Percentiles rank a stretch among this genome's conserved stretches.
phyloP scores from a whole-genome alignment of 1,140 invertebrate species.

The Monochamus saltuarius region DNA sequence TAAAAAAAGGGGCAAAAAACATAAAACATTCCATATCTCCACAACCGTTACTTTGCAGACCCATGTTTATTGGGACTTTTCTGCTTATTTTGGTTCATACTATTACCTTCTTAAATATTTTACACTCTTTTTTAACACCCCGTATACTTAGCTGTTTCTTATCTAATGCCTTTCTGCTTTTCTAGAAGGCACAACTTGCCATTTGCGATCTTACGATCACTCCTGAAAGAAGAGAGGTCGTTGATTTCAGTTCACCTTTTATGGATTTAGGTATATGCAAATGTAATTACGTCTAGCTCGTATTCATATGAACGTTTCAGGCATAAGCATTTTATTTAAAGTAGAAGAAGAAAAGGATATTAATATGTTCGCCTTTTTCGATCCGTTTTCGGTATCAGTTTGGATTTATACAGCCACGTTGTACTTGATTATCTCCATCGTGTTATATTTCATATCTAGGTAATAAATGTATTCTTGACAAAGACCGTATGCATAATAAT shows the following conservation, averaged over 20 bases:
- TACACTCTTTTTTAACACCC: too few relatives aligned
- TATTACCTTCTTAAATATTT: too few relatives aligned
- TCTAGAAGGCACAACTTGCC: constrained; percentile 84
- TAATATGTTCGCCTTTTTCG: constrained; percentile 83
- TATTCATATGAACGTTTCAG: constrained; percentile 46
- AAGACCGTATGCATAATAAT: neutral
- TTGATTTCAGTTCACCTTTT: constrained; percentile 90
- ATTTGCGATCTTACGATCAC: constrained; percentile 93
- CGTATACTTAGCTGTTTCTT: neutral
- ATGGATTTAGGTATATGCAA: constrained; percentile 67
- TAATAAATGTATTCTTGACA: too few relatives aligned
- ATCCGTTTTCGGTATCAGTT: constrained; percentile 83
- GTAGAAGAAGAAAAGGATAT: constrained; percentile 68
- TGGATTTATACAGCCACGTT: constrained; percentile 91
- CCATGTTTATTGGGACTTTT: neutral
- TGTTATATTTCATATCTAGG: constrained; percentile 31
- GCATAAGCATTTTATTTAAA: constrained; percentile 78
- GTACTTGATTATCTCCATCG: constrained; percentile 75
- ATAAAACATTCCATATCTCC: neutral
- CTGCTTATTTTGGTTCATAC: too few relatives aligned
- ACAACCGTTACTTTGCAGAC: neutral
- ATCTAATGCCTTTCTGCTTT: constrained; percentile 6
- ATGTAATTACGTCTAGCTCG: neutral
- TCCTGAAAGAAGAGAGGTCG: constrained; percentile 73
- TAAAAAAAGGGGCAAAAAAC: neutral